A percentile compares a stretch with the other conserved stretches of the same genome.
Evolutionary conservation across 1,140 invertebrate species (phyloP).

Genomic region (Chironomus tepperi): DNA sequence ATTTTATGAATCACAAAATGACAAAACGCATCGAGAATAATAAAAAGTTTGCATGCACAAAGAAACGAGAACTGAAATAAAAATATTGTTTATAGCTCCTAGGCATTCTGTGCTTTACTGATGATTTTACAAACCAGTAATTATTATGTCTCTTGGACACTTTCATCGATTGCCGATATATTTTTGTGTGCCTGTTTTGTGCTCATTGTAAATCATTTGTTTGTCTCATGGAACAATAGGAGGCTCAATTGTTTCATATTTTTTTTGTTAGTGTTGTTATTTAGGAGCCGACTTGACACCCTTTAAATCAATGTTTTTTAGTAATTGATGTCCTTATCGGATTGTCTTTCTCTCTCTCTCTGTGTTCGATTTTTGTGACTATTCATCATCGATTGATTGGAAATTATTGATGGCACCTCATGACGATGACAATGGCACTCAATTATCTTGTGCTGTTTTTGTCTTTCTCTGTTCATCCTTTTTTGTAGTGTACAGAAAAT

Average conservation of each 20-base stretch:
- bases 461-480: not conserved
- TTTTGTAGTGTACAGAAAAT: not conserved
- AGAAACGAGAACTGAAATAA: too few species aligned
- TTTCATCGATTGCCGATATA: not conserved
- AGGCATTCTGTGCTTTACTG: not conserved
- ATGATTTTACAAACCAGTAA: not conserved
- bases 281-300: not conserved
- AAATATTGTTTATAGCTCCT: too few species aligned
- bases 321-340: constrained; percentile 6
- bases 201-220: not conserved
- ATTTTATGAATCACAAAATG: constrained; percentile 11
- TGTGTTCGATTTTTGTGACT: not conserved
- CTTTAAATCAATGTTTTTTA: not conserved
- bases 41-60: too few species aligned
- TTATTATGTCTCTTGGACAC: not conserved
- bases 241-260: too few species aligned
- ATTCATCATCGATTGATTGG: constrained; percentile 1
- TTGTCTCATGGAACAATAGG: not conserved
- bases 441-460: not conserved
- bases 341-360: not conserved
- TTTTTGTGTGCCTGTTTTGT: not conserved
- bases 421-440: not conserved
- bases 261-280: too few species aligned
- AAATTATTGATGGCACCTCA: constrained; percentile 12
- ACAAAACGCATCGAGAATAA: constrained; percentile 8